Evolutionary conservation across 2,888 invertebrate species (phyloP), one percentile per base, ranked within the genome.

Genomic region (Cephus spinipes): DNA sequence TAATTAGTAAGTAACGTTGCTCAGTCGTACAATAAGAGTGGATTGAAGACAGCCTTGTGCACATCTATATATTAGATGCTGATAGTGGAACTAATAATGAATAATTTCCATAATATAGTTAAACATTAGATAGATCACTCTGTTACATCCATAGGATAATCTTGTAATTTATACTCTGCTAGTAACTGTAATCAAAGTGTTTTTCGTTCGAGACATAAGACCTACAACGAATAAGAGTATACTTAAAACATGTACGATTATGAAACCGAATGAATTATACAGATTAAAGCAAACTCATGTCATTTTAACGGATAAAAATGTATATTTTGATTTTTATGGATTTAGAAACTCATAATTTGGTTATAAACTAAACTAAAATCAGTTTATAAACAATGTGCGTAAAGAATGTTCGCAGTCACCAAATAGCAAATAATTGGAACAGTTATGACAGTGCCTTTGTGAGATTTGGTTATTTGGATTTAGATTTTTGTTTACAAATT

Each of bases 61-160:
- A 34, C 33, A 68, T 73, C 68, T 32, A 71, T 71, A 71, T 71
- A 71, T 30, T 30, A 71, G 71, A 71, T 71, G 11, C 30, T 32
- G 12, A 32, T 71, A 30, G 71, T 71, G 71, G 71, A 71, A 71
- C 71, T 71, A 71, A 71, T 71, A 32, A 30, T 12, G 12, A 71
- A 71, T 71, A 32, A 71, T 71, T 71, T 6, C 9, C 31, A 31
- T 71, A 71, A 71, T 71, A 30, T 32, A 0, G 12, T 71, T 71
- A 71, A 71, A 32, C 15, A 71, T 15, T 9, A 32, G n/a, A n/a
- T 71, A 55, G 40, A 23, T 55, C 23, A 23, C 9, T 55, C 40
- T 23, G 40, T 55, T 55, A 55, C 23, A 2, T 55, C 6, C 2
- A 9, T 2, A 15, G 23, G 40, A 55, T 6, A 55, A 55, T 55